These are phyloP conservation scores for Nipponacmea schrenckii DNA, from an alignment of 2,888 invertebrate species.

Conservation along the genomic window DNA sequence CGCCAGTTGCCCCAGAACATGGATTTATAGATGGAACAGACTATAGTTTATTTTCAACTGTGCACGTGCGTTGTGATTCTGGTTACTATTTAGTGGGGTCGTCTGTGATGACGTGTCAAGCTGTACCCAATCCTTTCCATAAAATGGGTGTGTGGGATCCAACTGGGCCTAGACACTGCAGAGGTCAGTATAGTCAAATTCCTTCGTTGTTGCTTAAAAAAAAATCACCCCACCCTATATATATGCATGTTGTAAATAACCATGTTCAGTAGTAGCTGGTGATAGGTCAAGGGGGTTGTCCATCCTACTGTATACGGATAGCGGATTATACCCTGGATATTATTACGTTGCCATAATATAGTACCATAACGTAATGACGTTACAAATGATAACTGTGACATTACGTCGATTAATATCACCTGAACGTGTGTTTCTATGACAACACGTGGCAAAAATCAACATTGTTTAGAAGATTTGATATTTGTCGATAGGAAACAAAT, in stretches of 20 bases:
- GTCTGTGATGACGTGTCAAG: constrained; percentile 28
- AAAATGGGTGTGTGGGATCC: constrained; percentile 24
- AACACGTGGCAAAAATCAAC: background rate
- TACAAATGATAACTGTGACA: too few species aligned
- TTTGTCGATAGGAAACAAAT: background rate
- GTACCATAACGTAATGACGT: too few species aligned
- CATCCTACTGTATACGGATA: too few species aligned
- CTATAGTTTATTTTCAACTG: constrained; percentile 27
- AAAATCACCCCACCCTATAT: too few species aligned
- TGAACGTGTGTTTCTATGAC: background rate
- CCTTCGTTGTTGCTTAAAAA: too few species aligned
- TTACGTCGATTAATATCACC: background rate
- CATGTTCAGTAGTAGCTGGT: too few species aligned
- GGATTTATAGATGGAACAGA: constrained; percentile 32
- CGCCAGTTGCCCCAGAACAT: constrained; percentile 29
- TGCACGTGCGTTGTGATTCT: constrained; percentile 30
- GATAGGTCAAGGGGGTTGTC: too few species aligned
- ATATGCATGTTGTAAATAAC: too few species aligned
- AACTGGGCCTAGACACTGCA: constrained; percentile 10
- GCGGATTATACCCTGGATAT: too few species aligned
- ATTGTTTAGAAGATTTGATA: constrained; percentile 4
- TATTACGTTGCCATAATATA: too few species aligned
- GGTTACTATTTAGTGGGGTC: constrained; percentile 34
- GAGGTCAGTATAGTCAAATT: constrained; percentile 2
- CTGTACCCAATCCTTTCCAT: constrained; percentile 27